Evolutionary conservation across 2,888 invertebrate genomes (phyloP).

Genomic region (Alloplasta piceator): DNA sequence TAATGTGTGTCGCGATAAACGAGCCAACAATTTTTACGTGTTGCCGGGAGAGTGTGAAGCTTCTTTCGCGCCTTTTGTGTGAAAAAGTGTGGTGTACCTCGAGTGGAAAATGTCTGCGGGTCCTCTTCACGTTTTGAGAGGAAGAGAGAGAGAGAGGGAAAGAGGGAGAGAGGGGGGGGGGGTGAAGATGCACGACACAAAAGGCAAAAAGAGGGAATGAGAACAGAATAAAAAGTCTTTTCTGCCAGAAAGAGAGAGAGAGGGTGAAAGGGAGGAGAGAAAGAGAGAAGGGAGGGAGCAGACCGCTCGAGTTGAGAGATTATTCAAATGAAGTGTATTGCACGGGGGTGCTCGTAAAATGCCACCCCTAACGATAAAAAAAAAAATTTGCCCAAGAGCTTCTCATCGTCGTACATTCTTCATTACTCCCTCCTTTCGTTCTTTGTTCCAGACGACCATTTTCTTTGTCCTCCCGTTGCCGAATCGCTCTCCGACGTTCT

Average conservation of each 20-base stretch:
- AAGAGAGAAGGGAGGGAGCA: conserved; percentile 36
- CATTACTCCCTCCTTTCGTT: conserved; percentile 18
- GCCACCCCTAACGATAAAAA: conserved; percentile 6
- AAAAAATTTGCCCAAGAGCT: conserved; percentile 25
- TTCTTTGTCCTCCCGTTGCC: background rate
- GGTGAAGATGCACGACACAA: too few species aligned
- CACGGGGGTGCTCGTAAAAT: conserved; percentile 44
- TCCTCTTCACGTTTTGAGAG: too few species aligned
- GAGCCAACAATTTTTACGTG: too few species aligned
- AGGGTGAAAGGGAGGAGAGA: conserved; percentile 1
- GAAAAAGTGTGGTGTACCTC: too few species aligned
- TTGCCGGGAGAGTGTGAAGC: too few species aligned
- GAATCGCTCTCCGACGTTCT: background rate
- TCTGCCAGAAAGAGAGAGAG: background rate
- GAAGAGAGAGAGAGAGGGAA: too few species aligned
- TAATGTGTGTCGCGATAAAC: too few species aligned
- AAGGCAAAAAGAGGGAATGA: background rate
- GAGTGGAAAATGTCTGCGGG: too few species aligned
- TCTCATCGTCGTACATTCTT: conserved; percentile 38
- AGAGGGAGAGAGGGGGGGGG: too few species aligned
- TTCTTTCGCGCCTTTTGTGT: too few species aligned
- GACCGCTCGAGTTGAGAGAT: conserved; percentile 57
- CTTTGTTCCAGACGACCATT: conserved; percentile 10
- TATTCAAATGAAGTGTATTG: conserved; percentile 58
- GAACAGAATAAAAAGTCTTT: background rate